Evolutionary conservation across 2,888 invertebrate species (phyloP).

Genomic region (Parnassius smintheus): DNA sequence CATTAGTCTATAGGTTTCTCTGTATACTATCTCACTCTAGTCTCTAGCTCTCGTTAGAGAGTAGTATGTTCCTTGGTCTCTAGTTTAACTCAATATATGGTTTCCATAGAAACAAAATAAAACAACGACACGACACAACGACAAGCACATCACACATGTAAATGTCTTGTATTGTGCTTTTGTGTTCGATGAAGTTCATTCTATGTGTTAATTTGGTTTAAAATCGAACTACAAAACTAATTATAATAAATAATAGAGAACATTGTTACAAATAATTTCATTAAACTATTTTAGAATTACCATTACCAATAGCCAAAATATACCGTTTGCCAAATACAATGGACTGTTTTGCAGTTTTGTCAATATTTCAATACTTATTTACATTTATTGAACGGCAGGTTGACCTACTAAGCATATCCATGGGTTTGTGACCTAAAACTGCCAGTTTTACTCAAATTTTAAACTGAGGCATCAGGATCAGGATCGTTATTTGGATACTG

Average conservation of each 20-base stretch:
- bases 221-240: too few relatives aligned
- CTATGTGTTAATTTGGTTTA: too few relatives aligned
- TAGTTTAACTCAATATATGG: conserved; percentile 21
- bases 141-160: too few relatives aligned
- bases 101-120: conserved; percentile 48
- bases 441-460: conserved; percentile 5
- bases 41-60: background rate
- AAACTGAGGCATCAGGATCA: too few relatives aligned
- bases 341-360: conserved; percentile 45
- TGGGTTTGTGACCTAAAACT: conserved; percentile 40
- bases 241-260: too few relatives aligned
- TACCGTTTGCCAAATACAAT: background rate
- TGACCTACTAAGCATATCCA: conserved; percentile 50
- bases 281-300: background rate
- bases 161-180: background rate
- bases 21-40: too few relatives aligned
- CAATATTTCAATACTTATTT: conserved; percentile 42
- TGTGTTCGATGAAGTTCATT: too few relatives aligned
- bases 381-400: conserved; percentile 22
- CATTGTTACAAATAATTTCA: too few relatives aligned
- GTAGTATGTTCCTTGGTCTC: background rate
- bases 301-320: too few relatives aligned
- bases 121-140: too few relatives aligned
- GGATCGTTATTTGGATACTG: background rate
- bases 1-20: too few relatives aligned